These are phyloP conservation scores for Carlito syrichta DNA, from an alignment of 2,113 vertebrate genomes.

Conservation along the genomic window DNA sequence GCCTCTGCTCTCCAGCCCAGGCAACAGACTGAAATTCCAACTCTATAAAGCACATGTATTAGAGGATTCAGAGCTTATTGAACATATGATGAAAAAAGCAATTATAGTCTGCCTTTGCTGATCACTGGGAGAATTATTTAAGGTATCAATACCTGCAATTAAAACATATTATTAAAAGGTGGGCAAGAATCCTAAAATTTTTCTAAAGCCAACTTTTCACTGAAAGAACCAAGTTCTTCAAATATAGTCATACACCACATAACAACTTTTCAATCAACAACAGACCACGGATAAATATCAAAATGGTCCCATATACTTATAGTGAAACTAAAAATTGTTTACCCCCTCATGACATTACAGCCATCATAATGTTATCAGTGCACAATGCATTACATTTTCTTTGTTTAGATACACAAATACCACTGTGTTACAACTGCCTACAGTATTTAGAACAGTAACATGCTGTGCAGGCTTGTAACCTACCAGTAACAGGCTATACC, in stretches of 20 bases:
- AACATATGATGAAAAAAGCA: not conserved
- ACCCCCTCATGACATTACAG: not conserved
- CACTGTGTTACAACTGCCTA: not conserved
- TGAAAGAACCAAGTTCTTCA: slow-evolving; percentile 20
- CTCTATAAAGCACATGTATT: not conserved
- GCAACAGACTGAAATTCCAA: no score
- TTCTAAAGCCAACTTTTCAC: slow-evolving; percentile 10
- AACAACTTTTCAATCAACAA: not conserved
- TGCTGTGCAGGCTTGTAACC: not conserved
- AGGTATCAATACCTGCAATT: not conserved
- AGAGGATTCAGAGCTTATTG: not conserved
- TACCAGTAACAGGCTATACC: not conserved
- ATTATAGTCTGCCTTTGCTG: slow-evolving; percentile 4
- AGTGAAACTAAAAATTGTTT: not conserved
- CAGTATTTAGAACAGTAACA: not conserved
- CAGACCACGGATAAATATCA: not conserved
- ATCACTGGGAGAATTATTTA: not conserved
- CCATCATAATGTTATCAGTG: not conserved
- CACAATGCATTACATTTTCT: not conserved
- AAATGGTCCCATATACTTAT: not conserved
- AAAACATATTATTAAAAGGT: slow-evolving; percentile 8
- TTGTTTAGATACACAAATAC: not conserved
- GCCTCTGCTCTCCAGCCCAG: no score
- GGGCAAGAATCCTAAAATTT: not conserved
- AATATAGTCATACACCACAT: not conserved